These are phyloP conservation scores for Pseudochromis fuscus DNA, from an alignment of 2,797 vertebrate genomes.

Conservation along the genomic window DNA sequence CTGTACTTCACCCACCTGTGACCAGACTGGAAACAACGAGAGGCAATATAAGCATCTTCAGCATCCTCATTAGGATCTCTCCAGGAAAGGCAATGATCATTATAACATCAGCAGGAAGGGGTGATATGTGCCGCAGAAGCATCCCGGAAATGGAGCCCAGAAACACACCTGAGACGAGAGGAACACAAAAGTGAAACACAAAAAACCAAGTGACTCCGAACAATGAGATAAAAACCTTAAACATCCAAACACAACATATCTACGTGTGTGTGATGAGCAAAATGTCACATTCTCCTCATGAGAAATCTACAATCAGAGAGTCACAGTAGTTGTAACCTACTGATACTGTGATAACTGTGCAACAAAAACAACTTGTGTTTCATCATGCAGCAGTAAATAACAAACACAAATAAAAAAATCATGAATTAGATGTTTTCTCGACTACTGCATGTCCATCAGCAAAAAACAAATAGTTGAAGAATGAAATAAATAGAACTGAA, in stretches of 20 bases:
- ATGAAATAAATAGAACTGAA: background rate
- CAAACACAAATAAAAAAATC: background rate
- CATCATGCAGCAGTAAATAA: background rate
- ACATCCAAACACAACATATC: background rate
- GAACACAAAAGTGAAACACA: conserved; percentile 34
- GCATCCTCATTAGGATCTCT: conserved; percentile 99
- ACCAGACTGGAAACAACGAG: conserved; percentile 98
- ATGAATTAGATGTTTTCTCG: background rate
- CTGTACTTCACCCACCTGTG: conserved; percentile 88
- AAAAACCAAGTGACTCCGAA: conserved; percentile 1
- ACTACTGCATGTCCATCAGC: background rate
- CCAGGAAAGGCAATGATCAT: conserved; percentile 97
- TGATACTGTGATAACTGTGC: background rate
- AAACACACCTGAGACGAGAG: conserved; percentile 89
- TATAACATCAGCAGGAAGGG: conserved; percentile 92
- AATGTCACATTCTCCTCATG: conserved; percentile 5
- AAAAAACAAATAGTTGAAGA: background rate
- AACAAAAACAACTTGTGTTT: background rate
- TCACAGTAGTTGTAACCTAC: background rate
- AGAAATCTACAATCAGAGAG: background rate
- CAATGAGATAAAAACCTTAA: background rate
- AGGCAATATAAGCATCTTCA: conserved; percentile 99
- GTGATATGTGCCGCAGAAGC: conserved; percentile 92
- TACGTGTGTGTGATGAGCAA: background rate
- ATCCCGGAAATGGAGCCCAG: conserved; percentile 91